Evolutionary conservation across 2,888 invertebrate species (phyloP).

Genomic region (Ennomos fuscantarius): DNA sequence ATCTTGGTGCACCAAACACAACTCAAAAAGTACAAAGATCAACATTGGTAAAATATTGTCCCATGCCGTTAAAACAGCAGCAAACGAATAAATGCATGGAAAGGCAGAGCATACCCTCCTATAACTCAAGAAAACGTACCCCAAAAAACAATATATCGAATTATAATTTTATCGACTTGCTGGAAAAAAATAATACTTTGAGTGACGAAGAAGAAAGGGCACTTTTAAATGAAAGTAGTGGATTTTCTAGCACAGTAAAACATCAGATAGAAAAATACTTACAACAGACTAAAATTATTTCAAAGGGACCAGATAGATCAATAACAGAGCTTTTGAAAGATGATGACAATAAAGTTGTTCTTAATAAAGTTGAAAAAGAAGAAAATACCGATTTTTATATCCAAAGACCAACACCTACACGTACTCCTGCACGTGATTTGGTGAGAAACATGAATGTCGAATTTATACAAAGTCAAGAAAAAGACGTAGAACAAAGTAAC

Average conservation of each 20-base stretch:
- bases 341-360: background rate
- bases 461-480: background rate
- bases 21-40: background rate
- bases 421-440: background rate
- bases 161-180: conserved; percentile 60
- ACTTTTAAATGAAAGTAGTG: conserved; percentile 38
- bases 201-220: conserved; percentile 48
- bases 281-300: conserved; percentile 42
- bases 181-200: conserved; percentile 55
- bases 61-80: background rate
- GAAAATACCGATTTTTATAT: background rate
- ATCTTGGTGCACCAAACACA: conserved; percentile 6
- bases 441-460: background rate
- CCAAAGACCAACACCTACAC: no score
- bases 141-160: conserved; percentile 45
- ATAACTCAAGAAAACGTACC: conserved; percentile 12
- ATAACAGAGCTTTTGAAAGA: conserved; percentile 41
- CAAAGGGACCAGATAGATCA: conserved; percentile 30
- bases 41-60: background rate
- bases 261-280: conserved; percentile 61
- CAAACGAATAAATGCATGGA: background rate
- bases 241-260: conserved; percentile 68
- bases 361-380: conserved; percentile 6
- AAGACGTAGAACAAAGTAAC: conserved; percentile 26
- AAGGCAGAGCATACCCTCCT: conserved; percentile 8